Conservation (phyloP, 2,113 vertebrate species). For the Elaphurus davidianus region DNA sequence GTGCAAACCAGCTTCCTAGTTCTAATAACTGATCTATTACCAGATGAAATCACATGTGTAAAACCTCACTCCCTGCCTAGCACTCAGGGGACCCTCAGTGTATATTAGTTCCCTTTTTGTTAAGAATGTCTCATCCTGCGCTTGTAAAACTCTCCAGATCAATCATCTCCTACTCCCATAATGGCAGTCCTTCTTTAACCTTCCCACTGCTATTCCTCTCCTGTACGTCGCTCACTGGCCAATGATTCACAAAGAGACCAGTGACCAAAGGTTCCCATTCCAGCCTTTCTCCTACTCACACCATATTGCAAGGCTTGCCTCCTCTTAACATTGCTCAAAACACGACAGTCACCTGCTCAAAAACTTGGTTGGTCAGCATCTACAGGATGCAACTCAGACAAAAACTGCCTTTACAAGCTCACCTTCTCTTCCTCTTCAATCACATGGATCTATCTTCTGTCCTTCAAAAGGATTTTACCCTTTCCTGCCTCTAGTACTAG, state of each 20-base stretch:
- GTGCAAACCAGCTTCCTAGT: not conserved
- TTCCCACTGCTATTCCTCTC: not conserved
- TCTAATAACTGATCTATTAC: not conserved
- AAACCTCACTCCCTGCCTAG: not conserved
- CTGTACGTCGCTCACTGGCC: not conserved
- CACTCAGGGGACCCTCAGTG: not conserved
- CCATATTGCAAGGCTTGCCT: not conserved
- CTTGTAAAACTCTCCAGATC: not conserved
- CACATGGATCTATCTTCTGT: fast-evolving
- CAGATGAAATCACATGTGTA: not conserved
- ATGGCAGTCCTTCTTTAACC: not conserved
- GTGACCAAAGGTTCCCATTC: not conserved
- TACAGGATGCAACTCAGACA: not conserved
- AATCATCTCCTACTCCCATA: not conserved
- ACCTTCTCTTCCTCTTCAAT: not conserved
- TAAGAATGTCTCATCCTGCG: not conserved
- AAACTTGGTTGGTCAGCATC: not conserved
- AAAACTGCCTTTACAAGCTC: not conserved
- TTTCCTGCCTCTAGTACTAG: not conserved
- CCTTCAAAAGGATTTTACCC: not conserved
- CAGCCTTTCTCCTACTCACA: not conserved
- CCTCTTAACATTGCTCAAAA: not conserved
- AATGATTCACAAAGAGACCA: not conserved
- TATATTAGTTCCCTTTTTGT: not conserved
- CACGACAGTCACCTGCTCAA: not conserved